phyloP scores from a whole-genome alignment of 2,797 vertebrate genomes.

The Sebastes trivittatus region DNA sequence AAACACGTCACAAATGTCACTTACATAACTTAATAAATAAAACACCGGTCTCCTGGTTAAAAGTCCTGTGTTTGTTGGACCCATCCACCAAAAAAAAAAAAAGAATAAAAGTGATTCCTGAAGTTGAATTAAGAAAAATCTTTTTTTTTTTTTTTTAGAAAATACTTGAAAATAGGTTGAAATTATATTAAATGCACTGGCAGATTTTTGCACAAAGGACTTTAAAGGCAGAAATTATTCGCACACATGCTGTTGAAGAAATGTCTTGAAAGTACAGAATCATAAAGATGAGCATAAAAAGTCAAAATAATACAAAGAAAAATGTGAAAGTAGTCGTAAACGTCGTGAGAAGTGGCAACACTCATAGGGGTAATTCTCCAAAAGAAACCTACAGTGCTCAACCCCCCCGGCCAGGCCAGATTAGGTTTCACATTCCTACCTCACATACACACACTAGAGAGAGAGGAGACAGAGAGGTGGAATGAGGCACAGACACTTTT shows the following conservation, averaged over 20 bases:
- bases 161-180: neutral
- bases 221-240: neutral
- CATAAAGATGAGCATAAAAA: neutral
- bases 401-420: conserved; percentile 43
- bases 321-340: conserved; percentile 25
- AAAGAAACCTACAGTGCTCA: conserved; percentile 44
- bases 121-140: neutral
- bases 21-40: too few species aligned
- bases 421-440: conserved; percentile 78
- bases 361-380: conserved; percentile 48
- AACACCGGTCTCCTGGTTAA: too few species aligned
- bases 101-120: neutral
- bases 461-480: conserved; percentile 18
- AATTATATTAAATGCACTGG: neutral
- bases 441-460: conserved; percentile 21
- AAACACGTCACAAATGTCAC: too few species aligned
- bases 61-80: too few species aligned
- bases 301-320: neutral
- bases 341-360: conserved; percentile 37
- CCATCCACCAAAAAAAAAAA: neutral
- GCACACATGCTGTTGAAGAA: neutral
- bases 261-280: neutral
- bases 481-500: conserved; percentile 54
- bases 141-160: neutral
- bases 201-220: neutral